Base-by-base conservation (phyloP, 1,140 invertebrate species). In the Thrips palmi region DNA sequence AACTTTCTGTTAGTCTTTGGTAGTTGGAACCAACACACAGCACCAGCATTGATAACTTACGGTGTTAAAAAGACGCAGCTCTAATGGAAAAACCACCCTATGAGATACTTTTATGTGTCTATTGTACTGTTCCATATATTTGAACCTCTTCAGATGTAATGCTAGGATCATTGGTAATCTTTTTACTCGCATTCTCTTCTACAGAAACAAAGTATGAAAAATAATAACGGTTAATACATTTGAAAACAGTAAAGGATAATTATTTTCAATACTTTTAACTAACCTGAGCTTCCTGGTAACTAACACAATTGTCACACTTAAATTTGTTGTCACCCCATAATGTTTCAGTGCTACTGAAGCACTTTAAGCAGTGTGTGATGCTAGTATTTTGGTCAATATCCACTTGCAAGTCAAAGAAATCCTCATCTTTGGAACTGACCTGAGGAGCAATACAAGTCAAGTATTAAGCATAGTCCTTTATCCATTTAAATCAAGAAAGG, bases 241-340 rank as follows among this genome's bases (percentile, higher is more conserved):
- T 3, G 17, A 37, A 20, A 12, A 12, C 21, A 25, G 5, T 4
- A 37, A 8, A 15, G 28, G 5, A 37, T 39, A 31, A 17, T 15
- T 23, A 23, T 37, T n/a, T n/a, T n/a, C n/a, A n/a, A n/a, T n/a
- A n/a, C 32, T 30, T n/a, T n/a, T n/a, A n/a, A 57, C 58, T 56
- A 63, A 84, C 83, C 57, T 84, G 80, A 25, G 93, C 94, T 67
- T 99, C 94, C 62, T 99, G 93, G 62, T 98, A 97, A 58, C 88
- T 94, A 58, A 87, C 91, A 57, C 96, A 99, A 48, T 94, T 86
- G 64, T 99, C 93, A 66, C 96, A 99, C 63, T 96, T 97, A 56
- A 98, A 99, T 65, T 99, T 99, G 65, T 97, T 96, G 58, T 99
- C 94, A 51, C 84, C 89, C 63, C 91, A 93, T n/a, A 99, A 67